A percentile compares a stretch with the other conserved stretches of the same genome.
Evolutionary conservation across 2,888 invertebrate genomes (phyloP).

Genomic region (Eledone cirrhosa): DNA sequence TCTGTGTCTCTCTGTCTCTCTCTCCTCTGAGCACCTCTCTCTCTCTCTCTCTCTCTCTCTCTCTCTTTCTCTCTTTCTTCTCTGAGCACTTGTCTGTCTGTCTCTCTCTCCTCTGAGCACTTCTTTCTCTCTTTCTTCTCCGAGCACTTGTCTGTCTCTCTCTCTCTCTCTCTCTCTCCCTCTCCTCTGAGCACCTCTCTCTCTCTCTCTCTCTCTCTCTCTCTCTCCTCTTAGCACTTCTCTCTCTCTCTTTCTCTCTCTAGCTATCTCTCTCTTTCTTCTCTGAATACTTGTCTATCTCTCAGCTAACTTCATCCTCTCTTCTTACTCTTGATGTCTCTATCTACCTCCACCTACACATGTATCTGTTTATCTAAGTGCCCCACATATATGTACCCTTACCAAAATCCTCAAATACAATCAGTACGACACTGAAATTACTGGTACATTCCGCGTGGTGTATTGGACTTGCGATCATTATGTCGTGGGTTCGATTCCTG

Average conservation of each 20-base stretch:
- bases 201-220: constrained; percentile 17
- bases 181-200: background rate
- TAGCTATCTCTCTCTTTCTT: background rate
- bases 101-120: constrained; percentile 14
- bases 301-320: background rate
- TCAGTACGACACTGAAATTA: too few relatives aligned
- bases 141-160: background rate
- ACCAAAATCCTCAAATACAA: too few relatives aligned
- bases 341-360: background rate
- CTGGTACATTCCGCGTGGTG: too few relatives aligned
- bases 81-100: background rate
- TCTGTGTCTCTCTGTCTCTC: background rate
- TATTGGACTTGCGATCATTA: too few relatives aligned
- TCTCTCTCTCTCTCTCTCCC: constrained; percentile 14
- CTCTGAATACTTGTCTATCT: background rate
- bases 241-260: constrained; percentile 6
- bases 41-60: constrained; percentile 5
- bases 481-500: too few relatives aligned
- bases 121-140: background rate
- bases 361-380: too few relatives aligned
- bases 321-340: background rate
- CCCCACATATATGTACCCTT: too few relatives aligned
- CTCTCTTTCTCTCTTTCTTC: background rate
- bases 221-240: background rate
- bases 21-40: too few relatives aligned